Conservation (phyloP, 2,888 invertebrate genomes). For the Nebria brevicollis region DNA sequence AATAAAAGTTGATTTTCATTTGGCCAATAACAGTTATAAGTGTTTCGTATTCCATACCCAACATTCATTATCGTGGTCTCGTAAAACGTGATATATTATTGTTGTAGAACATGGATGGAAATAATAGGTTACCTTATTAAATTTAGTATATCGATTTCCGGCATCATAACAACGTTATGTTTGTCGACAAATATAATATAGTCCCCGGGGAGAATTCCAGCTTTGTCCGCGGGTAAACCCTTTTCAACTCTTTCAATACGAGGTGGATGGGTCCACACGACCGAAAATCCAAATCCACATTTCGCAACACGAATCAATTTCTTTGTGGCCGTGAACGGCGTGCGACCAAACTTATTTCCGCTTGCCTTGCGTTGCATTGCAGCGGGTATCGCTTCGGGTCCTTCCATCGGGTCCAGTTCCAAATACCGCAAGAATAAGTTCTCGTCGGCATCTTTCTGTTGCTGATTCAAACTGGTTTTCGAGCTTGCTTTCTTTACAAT, state of each 20-base stretch:
- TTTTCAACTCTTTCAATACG: constrained; percentile 85
- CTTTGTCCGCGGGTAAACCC: constrained; percentile 83
- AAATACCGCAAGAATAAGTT: constrained; percentile 75
- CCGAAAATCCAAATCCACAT: constrained; percentile 83
- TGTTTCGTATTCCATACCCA: not conserved
- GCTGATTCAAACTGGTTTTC: constrained; percentile 69
- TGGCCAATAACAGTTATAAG: not conserved
- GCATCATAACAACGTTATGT: constrained; percentile 85
- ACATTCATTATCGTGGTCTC: not conserved
- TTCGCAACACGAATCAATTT: constrained; percentile 63
- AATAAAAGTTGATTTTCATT: not conserved
- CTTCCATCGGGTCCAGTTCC: constrained; percentile 81
- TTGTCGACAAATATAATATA: constrained; percentile 89
- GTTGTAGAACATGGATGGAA: not conserved
- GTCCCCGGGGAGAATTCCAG: constrained; percentile 84
- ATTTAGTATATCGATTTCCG: constrained; percentile 76
- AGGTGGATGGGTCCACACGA: constrained; percentile 90
- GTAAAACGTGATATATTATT: no score
- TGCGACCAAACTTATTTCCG: constrained; percentile 72
- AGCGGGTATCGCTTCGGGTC: constrained; percentile 69
- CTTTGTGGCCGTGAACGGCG: constrained; percentile 85
- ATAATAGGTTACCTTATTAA: constrained; percentile 63
- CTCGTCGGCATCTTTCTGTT: constrained; percentile 73
- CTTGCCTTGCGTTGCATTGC: constrained; percentile 66
- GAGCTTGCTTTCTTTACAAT: constrained; percentile 63